Conservation (phyloP, 2,113 vertebrate species). For the Chloebia gouldiae region DNA sequence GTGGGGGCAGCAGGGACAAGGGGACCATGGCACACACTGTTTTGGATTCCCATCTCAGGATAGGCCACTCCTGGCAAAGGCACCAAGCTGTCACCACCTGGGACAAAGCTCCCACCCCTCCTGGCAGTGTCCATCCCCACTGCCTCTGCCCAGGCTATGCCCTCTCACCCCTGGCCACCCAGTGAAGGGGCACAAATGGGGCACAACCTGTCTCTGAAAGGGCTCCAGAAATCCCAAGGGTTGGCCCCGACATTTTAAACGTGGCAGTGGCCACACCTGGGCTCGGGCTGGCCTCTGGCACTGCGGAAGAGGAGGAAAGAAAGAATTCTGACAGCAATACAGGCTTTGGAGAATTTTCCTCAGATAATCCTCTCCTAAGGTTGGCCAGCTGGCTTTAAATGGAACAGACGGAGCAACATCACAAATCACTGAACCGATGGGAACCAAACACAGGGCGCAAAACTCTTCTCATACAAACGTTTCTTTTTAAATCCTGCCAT, state of each 20-base stretch:
- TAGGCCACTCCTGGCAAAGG: neutral
- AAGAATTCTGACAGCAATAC: neutral
- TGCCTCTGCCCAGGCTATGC: neutral
- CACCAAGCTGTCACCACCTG: neutral
- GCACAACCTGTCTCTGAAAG: fast-evolving
- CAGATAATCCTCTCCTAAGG: neutral
- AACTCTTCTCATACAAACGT: neutral
- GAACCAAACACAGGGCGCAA: neutral
- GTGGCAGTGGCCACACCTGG: fast-evolving
- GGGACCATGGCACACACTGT: neutral
- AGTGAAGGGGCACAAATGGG: fast-evolving
- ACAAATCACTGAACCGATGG: neutral
- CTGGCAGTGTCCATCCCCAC: fast-evolving
- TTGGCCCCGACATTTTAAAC: fast-evolving
- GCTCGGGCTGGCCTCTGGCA: fast-evolving
- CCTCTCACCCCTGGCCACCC: too few relatives aligned
- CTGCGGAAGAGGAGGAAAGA: neutral
- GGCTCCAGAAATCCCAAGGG: neutral
- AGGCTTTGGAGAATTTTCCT: neutral
- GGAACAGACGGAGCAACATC: neutral
- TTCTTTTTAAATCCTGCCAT: neutral
- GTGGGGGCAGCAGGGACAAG: neutral
- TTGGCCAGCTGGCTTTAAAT: neutral
- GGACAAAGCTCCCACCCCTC: neutral
- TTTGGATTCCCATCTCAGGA: neutral